Conservation (phyloP, 1,140 invertebrate species). For the Halyomorpha halys region DNA sequence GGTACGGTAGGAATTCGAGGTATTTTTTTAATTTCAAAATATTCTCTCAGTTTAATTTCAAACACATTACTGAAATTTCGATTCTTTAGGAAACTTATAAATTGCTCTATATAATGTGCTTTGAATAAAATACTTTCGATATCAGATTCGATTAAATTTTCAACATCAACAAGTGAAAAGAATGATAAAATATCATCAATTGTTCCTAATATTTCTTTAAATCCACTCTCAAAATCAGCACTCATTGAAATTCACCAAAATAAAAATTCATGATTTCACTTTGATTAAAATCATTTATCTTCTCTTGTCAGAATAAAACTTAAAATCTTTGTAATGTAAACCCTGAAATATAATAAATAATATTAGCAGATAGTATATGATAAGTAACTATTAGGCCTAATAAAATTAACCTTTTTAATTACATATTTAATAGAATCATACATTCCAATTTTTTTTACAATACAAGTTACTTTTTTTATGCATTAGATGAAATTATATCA, state of each 20-base stretch:
- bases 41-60: background rate
- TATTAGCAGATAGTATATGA: too few relatives aligned
- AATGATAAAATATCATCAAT: constrained; percentile 5
- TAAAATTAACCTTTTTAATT: too few relatives aligned
- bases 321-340: too few relatives aligned
- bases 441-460: too few relatives aligned
- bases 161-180: background rate
- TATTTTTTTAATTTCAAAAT: background rate
- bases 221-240: background rate
- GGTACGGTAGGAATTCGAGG: background rate
- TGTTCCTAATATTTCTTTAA: constrained; percentile 7
- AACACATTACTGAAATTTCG: background rate
- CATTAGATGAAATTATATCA: too few relatives aligned
- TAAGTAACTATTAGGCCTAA: too few relatives aligned
- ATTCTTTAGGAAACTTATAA: background rate
- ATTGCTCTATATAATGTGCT: background rate
- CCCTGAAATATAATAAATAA: too few relatives aligned
- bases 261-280: too few relatives aligned
- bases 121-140: background rate
- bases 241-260: background rate
- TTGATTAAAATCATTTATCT: too few relatives aligned
- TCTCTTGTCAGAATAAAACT: too few relatives aligned
- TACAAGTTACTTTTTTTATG: too few relatives aligned
- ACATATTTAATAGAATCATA: too few relatives aligned
- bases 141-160: background rate